Evolutionary conservation across 1,140 invertebrate species (phyloP).

Genomic region (Calosoma granatense): DNA sequence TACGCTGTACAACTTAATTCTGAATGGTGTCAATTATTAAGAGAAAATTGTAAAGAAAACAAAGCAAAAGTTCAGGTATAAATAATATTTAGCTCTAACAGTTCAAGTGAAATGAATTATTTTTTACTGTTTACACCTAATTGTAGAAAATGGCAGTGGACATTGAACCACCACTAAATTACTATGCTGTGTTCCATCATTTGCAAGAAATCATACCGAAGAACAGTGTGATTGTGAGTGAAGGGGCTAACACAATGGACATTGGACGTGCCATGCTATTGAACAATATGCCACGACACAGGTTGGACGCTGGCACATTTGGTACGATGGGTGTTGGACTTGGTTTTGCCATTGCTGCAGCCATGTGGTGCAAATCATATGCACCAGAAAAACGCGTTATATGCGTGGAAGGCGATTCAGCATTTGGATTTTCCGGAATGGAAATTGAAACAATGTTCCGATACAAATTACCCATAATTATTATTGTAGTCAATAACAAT

Average conservation of each 20-base stretch:
- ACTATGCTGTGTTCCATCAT: constrained; percentile 82
- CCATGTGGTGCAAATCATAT: constrained; percentile 75
- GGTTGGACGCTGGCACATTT: constrained; percentile 86
- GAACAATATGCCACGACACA: constrained; percentile 72
- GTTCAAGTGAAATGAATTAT: too few species aligned
- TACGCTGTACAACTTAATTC: constrained; percentile 35
- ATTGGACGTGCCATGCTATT: constrained; percentile 83
- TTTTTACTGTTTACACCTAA: too few species aligned
- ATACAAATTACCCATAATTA: constrained; percentile 83
- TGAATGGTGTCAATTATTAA: constrained; percentile 49
- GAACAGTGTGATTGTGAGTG: constrained; percentile 89
- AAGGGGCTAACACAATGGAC: constrained; percentile 98
- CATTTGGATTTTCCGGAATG: constrained; percentile 97
- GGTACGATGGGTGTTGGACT: constrained; percentile 95
- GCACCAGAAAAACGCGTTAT: constrained; percentile 72
- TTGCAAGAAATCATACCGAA: constrained; percentile 62
- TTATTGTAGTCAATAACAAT: constrained; percentile 92
- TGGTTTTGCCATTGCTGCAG: constrained; percentile 88
- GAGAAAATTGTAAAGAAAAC: constrained; percentile 44
- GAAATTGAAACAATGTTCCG: constrained; percentile 94
- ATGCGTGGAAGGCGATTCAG: constrained; percentile 87
- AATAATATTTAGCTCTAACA: constrained; percentile 8
- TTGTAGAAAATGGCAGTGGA: constrained; percentile 53
- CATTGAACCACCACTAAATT: constrained; percentile 72
- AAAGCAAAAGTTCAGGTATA: constrained; percentile 40